A percentile compares a stretch with the other conserved stretches of the same genome.
Evolutionary conservation across 2,113 vertebrate species (phyloP).

Genomic region (Dipodomys merriami): DNA sequence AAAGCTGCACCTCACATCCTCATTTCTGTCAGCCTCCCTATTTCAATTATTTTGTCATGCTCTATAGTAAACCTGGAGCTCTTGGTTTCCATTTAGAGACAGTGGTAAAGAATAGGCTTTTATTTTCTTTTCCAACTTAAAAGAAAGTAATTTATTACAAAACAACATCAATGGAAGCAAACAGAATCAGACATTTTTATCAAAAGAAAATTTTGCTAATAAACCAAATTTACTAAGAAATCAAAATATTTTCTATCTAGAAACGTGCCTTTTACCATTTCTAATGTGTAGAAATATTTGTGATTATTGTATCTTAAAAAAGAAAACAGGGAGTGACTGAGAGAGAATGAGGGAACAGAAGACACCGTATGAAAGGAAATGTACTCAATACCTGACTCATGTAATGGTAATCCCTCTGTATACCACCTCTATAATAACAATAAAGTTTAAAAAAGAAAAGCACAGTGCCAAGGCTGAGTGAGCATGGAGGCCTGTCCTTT

Average conservation of each 20-base stretch:
- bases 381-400: no score
- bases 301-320: not conserved
- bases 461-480: constrained; percentile 35
- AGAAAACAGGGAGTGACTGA: no score
- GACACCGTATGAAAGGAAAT: no score
- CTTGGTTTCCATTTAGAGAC: constrained; percentile 24
- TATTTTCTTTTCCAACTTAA: constrained; percentile 57
- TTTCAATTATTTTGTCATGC: not conserved
- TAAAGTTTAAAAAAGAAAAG: no score
- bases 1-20: not conserved
- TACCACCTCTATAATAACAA: no score
- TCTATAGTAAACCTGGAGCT: not conserved
- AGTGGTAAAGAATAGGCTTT: not conserved
- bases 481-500: constrained; percentile 24
- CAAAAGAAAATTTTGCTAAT: constrained; percentile 63
- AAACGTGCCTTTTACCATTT: not conserved
- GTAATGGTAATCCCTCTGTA: no score
- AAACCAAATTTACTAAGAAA: constrained; percentile 53
- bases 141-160: constrained; percentile 66
- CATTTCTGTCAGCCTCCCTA: not conserved
- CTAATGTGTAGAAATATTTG: constrained; percentile 54
- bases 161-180: constrained; percentile 15
- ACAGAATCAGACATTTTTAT: constrained; percentile 16
- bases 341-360: no score
- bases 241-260: constrained; percentile 46